Evolutionary conservation across 2,113 vertebrate species (phyloP).

Genomic region (Heterocephalus glaber): DNA sequence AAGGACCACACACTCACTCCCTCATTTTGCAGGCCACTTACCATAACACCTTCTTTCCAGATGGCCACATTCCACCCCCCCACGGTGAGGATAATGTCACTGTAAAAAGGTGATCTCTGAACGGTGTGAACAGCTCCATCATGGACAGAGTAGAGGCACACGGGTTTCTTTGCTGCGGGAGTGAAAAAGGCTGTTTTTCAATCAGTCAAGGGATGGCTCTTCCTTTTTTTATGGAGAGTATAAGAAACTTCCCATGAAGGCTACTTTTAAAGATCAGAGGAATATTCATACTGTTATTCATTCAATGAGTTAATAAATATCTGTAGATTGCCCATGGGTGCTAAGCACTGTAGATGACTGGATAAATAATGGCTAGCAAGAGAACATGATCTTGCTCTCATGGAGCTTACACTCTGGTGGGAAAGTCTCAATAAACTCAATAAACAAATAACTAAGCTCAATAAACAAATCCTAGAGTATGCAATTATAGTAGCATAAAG

Average conservation of each 20-base stretch:
- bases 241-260: background rate
- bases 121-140: conserved; percentile 88
- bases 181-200: conserved; percentile 45
- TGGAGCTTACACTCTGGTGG: background rate
- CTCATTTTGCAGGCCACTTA: conserved; percentile 82
- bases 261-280: background rate
- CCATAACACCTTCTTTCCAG: conserved; percentile 93
- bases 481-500: background rate
- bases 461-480: background rate
- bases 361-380: background rate
- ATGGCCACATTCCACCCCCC: conserved; percentile 92
- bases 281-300: background rate
- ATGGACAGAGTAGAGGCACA: conserved; percentile 81
- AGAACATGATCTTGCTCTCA: background rate
- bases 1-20: conserved; percentile 36
- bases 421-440: background rate
- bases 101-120: conserved; percentile 93
- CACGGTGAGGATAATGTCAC: conserved; percentile 90
- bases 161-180: conserved; percentile 80
- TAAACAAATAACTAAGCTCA: background rate
- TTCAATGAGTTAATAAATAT: background rate
- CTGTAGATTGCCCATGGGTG: background rate
- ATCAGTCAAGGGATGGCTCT: background rate
- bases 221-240: background rate
- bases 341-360: background rate